Conservation (phyloP, 1,140 invertebrate species). For the Drosophila kepulauana region DNA sequence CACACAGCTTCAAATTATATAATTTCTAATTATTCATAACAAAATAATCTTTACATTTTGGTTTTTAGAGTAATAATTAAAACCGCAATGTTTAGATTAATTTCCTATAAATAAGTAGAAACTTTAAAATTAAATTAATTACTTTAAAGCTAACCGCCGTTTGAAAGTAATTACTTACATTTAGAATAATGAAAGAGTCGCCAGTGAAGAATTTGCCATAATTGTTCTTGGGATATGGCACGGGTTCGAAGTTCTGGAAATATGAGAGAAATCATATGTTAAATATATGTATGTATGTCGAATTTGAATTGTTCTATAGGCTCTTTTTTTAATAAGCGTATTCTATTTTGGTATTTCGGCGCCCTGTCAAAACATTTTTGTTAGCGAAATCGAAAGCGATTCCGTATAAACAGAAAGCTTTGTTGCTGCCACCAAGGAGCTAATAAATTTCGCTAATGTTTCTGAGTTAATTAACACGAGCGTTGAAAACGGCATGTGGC, state of each 20-base stretch:
- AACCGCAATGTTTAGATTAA: neutral
- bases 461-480: conserved; percentile 60
- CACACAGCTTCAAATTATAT: no score
- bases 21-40: no score
- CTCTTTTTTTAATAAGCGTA: conserved; percentile 1
- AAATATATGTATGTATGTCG: neutral
- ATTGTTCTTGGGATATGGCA: conserved; percentile 90
- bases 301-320: neutral
- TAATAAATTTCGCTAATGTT: conserved; percentile 64
- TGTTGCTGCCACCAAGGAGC: conserved; percentile 23
- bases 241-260: conserved; percentile 92
- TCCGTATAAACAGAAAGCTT: conserved; percentile 28
- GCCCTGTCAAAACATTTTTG: conserved; percentile 34
- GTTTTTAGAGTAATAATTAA: neutral
- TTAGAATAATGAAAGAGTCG: conserved; percentile 95
- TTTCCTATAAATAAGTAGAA: neutral
- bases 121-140: no score
- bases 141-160: no score
- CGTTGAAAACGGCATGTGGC: conserved; percentile 17
- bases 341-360: conserved; percentile 28
- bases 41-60: neutral
- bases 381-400: conserved; percentile 17
- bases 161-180: conserved; percentile 87
- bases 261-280: conserved; percentile 42
- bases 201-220: conserved; percentile 96